Conservation (phyloP, 2,888 invertebrate species). For the Morinoia aosen region DNA sequence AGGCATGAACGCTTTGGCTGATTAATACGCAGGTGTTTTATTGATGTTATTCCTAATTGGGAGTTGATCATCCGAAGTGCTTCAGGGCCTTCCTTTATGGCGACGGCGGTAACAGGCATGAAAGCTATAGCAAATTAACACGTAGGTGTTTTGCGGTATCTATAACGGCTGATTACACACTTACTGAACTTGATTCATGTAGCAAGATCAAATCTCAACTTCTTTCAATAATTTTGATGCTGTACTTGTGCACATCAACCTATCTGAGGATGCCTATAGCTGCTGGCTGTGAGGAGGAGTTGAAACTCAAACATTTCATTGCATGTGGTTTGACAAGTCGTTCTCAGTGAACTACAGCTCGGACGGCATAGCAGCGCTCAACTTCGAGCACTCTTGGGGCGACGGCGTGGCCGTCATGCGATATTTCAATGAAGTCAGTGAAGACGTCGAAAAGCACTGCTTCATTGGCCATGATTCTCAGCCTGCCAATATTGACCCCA, state of each 20-base stretch:
- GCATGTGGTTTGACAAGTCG: constrained; percentile 98
- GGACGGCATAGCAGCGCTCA: constrained; percentile 89
- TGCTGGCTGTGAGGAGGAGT: neutral
- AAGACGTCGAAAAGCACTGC: constrained; percentile 75
- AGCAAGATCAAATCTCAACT: neutral
- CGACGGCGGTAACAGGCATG: no score
- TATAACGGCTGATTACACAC: neutral
- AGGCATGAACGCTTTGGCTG: no score
- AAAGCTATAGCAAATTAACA: no score
- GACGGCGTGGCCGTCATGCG: constrained; percentile 97
- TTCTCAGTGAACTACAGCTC: constrained; percentile 87
- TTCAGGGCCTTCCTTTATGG: no score
- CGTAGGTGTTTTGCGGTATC: no score
- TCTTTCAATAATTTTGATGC: no score
- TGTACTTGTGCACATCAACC: no score
- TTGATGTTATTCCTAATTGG: no score
- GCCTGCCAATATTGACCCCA: constrained; percentile 70
- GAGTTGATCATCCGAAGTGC: no score
- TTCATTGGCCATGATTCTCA: constrained; percentile 75
- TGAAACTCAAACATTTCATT: neutral
- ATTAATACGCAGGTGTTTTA: no score
- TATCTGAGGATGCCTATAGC: constrained; percentile 67
- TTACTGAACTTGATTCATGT: neutral
- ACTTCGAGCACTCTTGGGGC: constrained; percentile 99
- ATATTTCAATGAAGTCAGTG: constrained; percentile 84